Conservation (phyloP, 2,797 vertebrate species). For the Myotis daubentonii region DNA sequence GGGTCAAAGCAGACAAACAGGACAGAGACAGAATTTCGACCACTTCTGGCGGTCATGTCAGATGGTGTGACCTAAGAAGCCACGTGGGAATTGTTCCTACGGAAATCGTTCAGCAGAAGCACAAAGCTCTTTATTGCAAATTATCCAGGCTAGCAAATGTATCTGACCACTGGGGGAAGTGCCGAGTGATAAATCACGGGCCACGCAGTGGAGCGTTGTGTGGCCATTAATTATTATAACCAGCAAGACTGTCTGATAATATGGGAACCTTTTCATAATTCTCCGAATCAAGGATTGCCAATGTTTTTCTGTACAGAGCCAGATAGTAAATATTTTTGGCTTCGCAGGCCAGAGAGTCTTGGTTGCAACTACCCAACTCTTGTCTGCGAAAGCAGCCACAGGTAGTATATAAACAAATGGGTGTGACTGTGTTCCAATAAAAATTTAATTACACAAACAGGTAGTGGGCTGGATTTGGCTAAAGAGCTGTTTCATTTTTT, state of each 20-base stretch:
- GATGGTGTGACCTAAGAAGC: neutral
- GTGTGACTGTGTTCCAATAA: neutral
- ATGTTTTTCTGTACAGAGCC: neutral
- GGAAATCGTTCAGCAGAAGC: neutral
- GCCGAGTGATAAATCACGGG: conserved; percentile 17
- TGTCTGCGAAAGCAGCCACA: neutral
- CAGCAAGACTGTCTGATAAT: neutral
- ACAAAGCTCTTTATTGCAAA: neutral
- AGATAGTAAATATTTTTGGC: neutral
- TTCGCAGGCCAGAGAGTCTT: neutral
- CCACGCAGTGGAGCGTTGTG: neutral
- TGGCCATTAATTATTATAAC: conserved; percentile 37
- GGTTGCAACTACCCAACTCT: neutral
- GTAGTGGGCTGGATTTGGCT: neutral
- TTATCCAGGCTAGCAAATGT: neutral
- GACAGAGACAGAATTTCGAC: neutral
- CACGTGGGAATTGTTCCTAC: neutral
- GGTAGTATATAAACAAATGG: neutral
- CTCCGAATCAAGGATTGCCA: neutral
- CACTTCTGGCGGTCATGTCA: neutral
- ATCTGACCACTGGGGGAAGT: neutral
- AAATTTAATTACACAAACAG: conserved; percentile 54
- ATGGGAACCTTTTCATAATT: neutral
- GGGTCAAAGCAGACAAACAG: neutral
- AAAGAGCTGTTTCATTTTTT: neutral